A percentile compares a stretch with the other conserved stretches of the same genome.
Conservation (phyloP, 1,140 invertebrate species). For the Lepidurus packardi region DNA sequence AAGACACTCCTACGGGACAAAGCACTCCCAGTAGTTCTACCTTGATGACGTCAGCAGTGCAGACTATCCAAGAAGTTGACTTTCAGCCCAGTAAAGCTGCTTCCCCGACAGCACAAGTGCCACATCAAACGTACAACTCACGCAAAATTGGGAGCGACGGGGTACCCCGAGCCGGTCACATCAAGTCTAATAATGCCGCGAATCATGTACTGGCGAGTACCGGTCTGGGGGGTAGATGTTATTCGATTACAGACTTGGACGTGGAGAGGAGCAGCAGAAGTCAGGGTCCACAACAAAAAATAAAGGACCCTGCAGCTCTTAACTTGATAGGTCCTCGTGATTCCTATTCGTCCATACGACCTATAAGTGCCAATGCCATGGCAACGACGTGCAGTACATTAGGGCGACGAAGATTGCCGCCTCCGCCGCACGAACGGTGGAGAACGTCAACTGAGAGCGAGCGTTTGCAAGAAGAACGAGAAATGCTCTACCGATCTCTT, state of each 20-base stretch:
- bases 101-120: not conserved
- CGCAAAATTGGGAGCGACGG: not conserved
- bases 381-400: constrained; percentile 14
- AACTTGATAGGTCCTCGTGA: constrained; percentile 11
- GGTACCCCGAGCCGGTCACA: not conserved
- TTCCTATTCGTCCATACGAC: constrained; percentile 7
- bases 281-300: not conserved
- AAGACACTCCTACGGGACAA: not conserved
- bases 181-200: not conserved
- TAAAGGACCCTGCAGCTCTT: not conserved
- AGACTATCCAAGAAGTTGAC: not conserved
- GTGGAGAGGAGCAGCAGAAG: not conserved
- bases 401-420: not conserved
- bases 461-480: not conserved
- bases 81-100: not conserved
- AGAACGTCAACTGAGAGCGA: constrained; percentile 8
- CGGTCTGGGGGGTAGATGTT: constrained; percentile 3
- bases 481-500: constrained; percentile 21
- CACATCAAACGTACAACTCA: not conserved
- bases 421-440: not conserved
- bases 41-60: not conserved
- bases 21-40: not conserved
- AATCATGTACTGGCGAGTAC: not conserved
- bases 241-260: constrained; percentile 15
- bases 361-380: constrained; percentile 21